Base-by-base conservation (phyloP, 2,113 vertebrate species). In the Neomonachus schauinslandi region DNA sequence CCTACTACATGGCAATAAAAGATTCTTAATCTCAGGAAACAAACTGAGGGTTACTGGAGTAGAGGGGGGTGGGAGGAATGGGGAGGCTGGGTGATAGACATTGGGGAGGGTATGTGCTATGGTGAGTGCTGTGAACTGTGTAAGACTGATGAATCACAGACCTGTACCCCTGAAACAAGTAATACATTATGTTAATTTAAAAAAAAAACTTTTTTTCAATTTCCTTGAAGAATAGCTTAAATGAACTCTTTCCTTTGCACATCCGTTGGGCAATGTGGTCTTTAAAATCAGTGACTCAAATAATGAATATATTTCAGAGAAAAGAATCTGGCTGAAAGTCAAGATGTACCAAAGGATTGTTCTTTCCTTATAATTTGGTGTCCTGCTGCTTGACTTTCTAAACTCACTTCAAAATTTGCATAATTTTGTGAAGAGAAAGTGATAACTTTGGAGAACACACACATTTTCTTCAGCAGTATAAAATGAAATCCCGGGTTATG, bases 211-310 rank as follows among this genome's bases (percentile, higher is more conserved):
- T 79, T 53, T 46, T 96, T 82, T 33, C 76, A 93, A 42, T 85
- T 95, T 86, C 14, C 72, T 71, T 77, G 21, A 88, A 77, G 4
- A 81, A 57, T 51, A 65, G 13, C 1, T 57, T 92, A 80, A 69
- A 81, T 61, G 28, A 83, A 84, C 16, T 74, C 13, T 61, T 91
- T 85, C 31, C 55, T 83, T 77, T 57, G 31, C 5, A 65, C 19
- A 36, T 89, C 18, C 4, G 0, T 65, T 83, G 81, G 24, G 8
- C 18, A 81, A 77, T 72, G 14, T 61, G 31, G 36, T 93, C 61
- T 87, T 95, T 96, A 89, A 88, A 96, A 80, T 95, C 46, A 49
- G n/a, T 89, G 33, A 84, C n/a, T 94, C 77, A 79, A 81, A 76
- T 76, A 91, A 76, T 80, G 11, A 87, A 93, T 87, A 69, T 42